phyloP scores from a whole-genome alignment of 2,797 vertebrate species.

The Melanotaenia pygmaea region DNA sequence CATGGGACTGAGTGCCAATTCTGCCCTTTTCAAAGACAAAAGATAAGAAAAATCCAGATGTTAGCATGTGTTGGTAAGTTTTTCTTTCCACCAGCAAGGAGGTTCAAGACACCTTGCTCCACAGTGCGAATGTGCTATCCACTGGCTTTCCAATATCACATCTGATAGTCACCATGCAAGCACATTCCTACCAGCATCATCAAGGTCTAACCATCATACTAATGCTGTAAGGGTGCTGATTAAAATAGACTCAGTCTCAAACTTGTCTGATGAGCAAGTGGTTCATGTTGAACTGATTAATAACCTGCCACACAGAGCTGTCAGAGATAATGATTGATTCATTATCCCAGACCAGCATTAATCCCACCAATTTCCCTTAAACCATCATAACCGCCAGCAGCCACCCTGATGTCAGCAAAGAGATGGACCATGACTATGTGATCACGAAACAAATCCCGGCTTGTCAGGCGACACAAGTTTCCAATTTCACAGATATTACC shows the following conservation, averaged over 20 bases:
- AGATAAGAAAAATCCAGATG: background rate
- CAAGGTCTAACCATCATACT: constrained; percentile 19
- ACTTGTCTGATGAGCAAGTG: constrained; percentile 65
- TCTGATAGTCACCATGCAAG: constrained; percentile 28
- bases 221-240: constrained; percentile 33
- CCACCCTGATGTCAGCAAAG: constrained; percentile 19
- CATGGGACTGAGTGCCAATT: background rate
- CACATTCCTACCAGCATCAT: constrained; percentile 52
- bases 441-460: constrained; percentile 31
- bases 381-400: constrained; percentile 14
- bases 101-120: background rate
- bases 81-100: background rate
- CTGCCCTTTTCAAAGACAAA: background rate
- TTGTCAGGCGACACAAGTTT: constrained; percentile 33
- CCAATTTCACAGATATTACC: constrained; percentile 55
- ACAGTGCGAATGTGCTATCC: background rate
- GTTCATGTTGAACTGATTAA: constrained; percentile 66
- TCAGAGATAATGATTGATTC: constrained; percentile 62
- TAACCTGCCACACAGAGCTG: constrained; percentile 57
- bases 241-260: constrained; percentile 57
- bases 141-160: constrained; percentile 16
- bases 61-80: background rate
- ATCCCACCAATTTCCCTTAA: constrained; percentile 23
- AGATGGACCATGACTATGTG: constrained; percentile 19
- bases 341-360: constrained; percentile 39